Percentiles rank a stretch among this genome's conserved stretches.
Evolutionary conservation across 30 jellyfish, hydroid and myxozoan genomes (phyloP).

Genomic region (Pseudorhiza aurosa): DNA sequence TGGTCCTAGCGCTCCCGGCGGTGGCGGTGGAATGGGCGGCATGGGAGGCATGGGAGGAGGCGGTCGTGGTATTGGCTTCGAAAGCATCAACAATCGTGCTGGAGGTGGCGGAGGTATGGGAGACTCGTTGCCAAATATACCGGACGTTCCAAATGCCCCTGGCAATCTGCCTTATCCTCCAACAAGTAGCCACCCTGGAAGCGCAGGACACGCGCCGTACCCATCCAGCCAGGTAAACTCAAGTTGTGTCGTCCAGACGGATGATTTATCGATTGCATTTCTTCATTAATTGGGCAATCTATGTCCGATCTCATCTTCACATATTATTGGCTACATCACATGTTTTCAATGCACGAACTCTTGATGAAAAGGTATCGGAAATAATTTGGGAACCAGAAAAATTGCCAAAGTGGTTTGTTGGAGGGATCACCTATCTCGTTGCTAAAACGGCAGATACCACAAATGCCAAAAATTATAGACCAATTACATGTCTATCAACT

Average conservation of each 20-base stretch:
- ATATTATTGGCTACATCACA: conserved; percentile 33
- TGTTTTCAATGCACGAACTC: not conserved
- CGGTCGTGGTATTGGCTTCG: conserved; percentile 74
- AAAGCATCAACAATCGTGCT: conserved; percentile 21
- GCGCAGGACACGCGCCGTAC: not conserved
- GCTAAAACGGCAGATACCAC: conserved; percentile 12
- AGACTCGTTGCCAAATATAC: conserved; percentile 46
- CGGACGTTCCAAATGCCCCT: conserved; percentile 42
- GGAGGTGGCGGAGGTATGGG: conserved; percentile 76
- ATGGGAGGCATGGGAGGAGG: too few relatives aligned
- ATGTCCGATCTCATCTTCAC: too few relatives aligned
- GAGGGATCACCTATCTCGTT: conserved; percentile 15
- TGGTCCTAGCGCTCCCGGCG: conserved; percentile 82
- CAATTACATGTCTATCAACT: conserved; percentile 29
- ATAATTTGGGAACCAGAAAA: conserved; percentile 3
- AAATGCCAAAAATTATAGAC: conserved; percentile 12
- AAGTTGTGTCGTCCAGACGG: not conserved
- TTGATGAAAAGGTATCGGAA: not conserved
- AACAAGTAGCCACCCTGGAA: conserved; percentile 22
- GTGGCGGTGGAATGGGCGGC: conserved; percentile 61
- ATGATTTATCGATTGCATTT: too few relatives aligned
- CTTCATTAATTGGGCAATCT: too few relatives aligned
- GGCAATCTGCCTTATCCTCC: conserved; percentile 66
- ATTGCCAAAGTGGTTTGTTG: conserved; percentile 1
- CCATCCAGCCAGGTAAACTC: conserved; percentile 27